These are phyloP conservation scores for Rhabditoides inermis DNA, from an alignment of 2,888 invertebrate genomes.

Conservation along the genomic window DNA sequence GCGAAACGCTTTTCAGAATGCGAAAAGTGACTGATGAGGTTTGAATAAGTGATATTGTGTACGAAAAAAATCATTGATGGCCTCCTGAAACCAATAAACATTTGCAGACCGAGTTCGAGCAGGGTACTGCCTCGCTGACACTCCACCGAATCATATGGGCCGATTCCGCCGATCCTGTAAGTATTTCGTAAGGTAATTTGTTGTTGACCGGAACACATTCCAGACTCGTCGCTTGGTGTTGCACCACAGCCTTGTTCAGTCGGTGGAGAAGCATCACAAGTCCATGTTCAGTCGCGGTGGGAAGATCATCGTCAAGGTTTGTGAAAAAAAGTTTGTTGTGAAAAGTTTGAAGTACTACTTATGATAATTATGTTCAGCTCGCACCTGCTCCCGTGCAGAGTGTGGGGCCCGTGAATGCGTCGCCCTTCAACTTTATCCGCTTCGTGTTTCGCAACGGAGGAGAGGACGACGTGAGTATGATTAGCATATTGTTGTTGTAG, in stretches of 20 bases:
- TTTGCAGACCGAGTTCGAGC: conserved; percentile 46
- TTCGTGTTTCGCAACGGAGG: conserved; percentile 46
- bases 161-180: conserved; percentile 46
- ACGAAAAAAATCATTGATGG: neutral
- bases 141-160: conserved; percentile 51
- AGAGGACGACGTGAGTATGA: conserved; percentile 43
- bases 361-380: conserved; percentile 7
- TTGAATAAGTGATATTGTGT: neutral
- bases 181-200: conserved; percentile 3
- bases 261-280: conserved; percentile 45
- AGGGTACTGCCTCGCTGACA: conserved; percentile 49
- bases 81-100: neutral
- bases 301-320: conserved; percentile 35
- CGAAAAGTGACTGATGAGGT: neutral
- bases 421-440: conserved; percentile 27
- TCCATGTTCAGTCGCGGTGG: conserved; percentile 49
- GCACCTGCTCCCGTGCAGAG: conserved; percentile 12
- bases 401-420: conserved; percentile 41
- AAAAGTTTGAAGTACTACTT: neutral
- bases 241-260: conserved; percentile 47
- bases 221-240: conserved; percentile 44
- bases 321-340: neutral
- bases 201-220: conserved; percentile 3
- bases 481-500: neutral
- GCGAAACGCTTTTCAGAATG: neutral